Conservation (phyloP, 2,113 vertebrate genomes). For the Dicrurus megarhynchus region DNA sequence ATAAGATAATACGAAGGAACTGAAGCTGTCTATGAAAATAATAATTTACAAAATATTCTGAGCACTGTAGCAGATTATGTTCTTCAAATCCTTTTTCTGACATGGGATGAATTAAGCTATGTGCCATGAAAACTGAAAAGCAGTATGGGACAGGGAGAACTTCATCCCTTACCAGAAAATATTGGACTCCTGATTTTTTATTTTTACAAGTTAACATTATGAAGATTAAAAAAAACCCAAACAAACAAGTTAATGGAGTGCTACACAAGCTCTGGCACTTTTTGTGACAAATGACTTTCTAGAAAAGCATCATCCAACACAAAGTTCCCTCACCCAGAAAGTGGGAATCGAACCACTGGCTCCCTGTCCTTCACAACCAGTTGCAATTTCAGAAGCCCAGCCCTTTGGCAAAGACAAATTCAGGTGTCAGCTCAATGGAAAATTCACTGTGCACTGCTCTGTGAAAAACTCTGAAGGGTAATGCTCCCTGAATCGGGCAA, state of each 20-base stretch:
- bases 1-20: background rate
- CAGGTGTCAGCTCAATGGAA: background rate
- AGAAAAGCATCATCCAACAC: background rate
- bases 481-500: background rate
- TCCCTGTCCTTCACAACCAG: background rate
- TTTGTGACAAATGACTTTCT: background rate
- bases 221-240: background rate
- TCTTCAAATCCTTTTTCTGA: background rate
- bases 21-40: background rate
- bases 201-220: background rate
- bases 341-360: background rate
- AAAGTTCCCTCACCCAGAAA: background rate
- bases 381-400: background rate
- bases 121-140: background rate
- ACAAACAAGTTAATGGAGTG: background rate
- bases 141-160: background rate
- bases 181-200: background rate
- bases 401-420: background rate
- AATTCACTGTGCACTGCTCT: background rate
- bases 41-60: background rate
- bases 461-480: background rate
- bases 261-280: background rate
- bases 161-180: background rate
- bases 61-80: background rate
- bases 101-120: background rate